phyloP scores from a whole-genome alignment of 2,888 invertebrate genomes.

The Catocala nupta region DNA sequence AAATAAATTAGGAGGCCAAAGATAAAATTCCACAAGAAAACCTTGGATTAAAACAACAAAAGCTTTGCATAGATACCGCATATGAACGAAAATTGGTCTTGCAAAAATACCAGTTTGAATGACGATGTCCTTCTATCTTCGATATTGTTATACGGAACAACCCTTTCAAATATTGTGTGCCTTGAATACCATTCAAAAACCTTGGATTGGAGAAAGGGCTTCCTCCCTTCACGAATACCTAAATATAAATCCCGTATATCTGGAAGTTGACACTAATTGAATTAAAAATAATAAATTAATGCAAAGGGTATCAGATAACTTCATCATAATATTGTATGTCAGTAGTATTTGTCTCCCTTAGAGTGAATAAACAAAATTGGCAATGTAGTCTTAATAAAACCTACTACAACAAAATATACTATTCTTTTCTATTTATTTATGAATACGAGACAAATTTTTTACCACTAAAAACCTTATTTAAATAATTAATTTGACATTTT shows the following conservation, averaged over 20 bases:
- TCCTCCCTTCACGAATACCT: constrained; percentile 44
- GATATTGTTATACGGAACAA: constrained; percentile 32
- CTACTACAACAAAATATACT: too few species aligned
- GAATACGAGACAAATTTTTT: too few species aligned
- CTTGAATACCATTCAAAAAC: constrained; percentile 35
- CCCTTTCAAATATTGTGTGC: constrained; percentile 32
- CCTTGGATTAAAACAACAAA: too few species aligned
- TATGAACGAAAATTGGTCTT: background rate
- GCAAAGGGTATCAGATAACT: background rate
- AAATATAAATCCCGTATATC: constrained; percentile 26
- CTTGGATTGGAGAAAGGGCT: constrained; percentile 43
- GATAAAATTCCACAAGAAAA: too few species aligned
- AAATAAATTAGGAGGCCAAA: too few species aligned
- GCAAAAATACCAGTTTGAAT: constrained; percentile 21
- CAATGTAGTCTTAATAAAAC: too few species aligned
- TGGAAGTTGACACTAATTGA: constrained; percentile 7
- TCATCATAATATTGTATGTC: background rate
- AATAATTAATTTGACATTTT: too few species aligned
- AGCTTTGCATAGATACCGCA: background rate
- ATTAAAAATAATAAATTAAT: background rate
- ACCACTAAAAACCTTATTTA: too few species aligned
- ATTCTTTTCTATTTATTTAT: too few species aligned
- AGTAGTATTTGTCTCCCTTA: too few species aligned
- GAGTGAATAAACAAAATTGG: too few species aligned
- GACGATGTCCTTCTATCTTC: constrained; percentile 33